Evolutionary conservation across 2,113 vertebrate genomes (phyloP), one percentile per base, ranked within the genome.

Genomic region (Bolborhynchus lineola): DNA sequence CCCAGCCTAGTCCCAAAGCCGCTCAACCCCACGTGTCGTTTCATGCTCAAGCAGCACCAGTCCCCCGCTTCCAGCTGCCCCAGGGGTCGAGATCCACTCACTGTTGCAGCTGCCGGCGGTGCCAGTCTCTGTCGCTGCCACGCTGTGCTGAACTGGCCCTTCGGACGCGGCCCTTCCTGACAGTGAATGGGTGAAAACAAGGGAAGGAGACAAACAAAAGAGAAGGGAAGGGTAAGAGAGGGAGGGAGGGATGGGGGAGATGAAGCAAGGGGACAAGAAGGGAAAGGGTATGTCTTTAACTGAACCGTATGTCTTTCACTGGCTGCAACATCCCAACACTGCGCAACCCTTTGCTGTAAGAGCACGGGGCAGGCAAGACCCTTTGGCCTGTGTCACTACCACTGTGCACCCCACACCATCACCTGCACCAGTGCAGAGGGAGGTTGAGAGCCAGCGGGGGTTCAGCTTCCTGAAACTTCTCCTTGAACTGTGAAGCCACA

Each of bases 131-230:
- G 98, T 94, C 92, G 97, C 90, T 98, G 98, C 98, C 98, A 98
- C 76, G 97, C 95, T 93, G 97, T 44, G 97, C 96, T 95, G 97
- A 95, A 62, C 63, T 95, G 97, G 96, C 98, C 98, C 97, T 93
- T 98, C 97, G 78, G 97, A 92, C 86, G 92, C 80, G 96, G 98
- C 97, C 98, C 97, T 98, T 98, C 98, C 98, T 98, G 97, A 97
- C 98, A 97, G 97, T 95, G 93, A 97, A 92, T 88, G 96, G 90
- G 90, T 67, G 93, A 77, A 90, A 97, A 98, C 50, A 97, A 97
- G 46, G 94, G 94, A 94, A 79, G 76, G 80, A 97, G 93, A 96
- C 75, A 98, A 97, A 98, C 90, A 98, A 96, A 95, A 98, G 96
- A 98, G 81, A 95, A 97, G 96, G 97, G 95, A 55, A 97, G 97